Evolutionary conservation across 2,797 vertebrate species (phyloP).

Genomic region (Rhynchonycteris naso): DNA sequence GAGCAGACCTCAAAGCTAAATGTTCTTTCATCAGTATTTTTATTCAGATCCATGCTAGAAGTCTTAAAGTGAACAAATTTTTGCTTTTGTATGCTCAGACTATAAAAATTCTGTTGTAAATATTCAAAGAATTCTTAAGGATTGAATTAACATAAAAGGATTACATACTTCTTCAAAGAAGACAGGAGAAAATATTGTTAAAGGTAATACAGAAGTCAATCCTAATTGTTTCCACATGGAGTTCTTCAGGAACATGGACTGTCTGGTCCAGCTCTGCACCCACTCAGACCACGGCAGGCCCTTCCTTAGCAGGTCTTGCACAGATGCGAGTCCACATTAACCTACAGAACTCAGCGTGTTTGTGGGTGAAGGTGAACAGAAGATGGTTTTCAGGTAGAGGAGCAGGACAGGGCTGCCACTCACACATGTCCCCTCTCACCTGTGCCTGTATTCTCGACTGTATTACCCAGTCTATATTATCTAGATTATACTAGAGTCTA

Average conservation of each 20-base stretch:
- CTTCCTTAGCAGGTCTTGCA: neutral
- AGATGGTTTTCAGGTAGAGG: neutral
- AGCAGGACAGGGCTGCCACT: neutral
- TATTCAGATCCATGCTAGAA: neutral
- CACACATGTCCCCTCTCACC: neutral
- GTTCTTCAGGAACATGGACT: neutral
- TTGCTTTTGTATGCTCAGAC: neutral
- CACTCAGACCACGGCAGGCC: neutral
- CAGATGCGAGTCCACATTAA: accelerated
- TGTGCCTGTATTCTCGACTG: neutral
- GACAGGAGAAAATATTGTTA: neutral
- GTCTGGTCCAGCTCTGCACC: too few relatives aligned
- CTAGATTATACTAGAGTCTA: neutral
- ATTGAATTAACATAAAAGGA: neutral
- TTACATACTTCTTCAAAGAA: neutral
- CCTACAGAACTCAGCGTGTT: neutral
- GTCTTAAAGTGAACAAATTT: neutral
- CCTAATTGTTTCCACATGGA: neutral
- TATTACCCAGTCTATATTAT: too few relatives aligned
- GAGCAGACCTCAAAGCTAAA: neutral
- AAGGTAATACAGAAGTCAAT: neutral
- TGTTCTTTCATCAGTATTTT: neutral
- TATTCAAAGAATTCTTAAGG: conserved; percentile 18
- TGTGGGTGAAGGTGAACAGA: neutral
- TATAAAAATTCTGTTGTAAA: conserved; percentile 13